Percentiles rank a stretch among this genome's conserved stretches.
phyloP scores from a whole-genome alignment of 2,888 invertebrate genomes.

The Stratiomys singularior region DNA sequence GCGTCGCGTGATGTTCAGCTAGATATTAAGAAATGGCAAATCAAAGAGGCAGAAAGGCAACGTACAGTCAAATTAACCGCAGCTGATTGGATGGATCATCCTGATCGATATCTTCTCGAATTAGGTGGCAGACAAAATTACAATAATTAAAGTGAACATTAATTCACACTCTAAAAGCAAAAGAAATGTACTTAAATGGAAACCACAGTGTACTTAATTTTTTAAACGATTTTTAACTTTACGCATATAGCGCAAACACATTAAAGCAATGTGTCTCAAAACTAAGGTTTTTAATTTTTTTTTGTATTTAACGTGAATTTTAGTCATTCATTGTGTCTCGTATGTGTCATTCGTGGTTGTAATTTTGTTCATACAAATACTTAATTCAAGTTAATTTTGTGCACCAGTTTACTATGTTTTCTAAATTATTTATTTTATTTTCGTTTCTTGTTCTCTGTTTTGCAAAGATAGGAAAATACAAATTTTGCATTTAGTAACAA shows the following conservation, averaged over 20 bases:
- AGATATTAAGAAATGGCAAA: constrained; percentile 92
- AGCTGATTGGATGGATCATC: constrained; percentile 95
- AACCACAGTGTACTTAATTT: constrained; percentile 27
- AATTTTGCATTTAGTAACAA: constrained; percentile 1
- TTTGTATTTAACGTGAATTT: background rate
- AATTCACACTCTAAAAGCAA: background rate
- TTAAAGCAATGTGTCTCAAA: background rate
- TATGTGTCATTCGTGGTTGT: constrained; percentile 32
- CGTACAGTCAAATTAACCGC: constrained; percentile 86
- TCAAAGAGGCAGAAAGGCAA: constrained; percentile 87
- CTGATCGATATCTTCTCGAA: constrained; percentile 90
- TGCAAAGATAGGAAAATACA: background rate
- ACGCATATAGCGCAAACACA: background rate
- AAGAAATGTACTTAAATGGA: background rate
- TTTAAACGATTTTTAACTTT: constrained; percentile 12
- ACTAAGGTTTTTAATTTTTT: constrained; percentile 3
- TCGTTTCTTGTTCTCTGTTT: background rate
- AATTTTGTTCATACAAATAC: background rate
- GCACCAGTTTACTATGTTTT: background rate
- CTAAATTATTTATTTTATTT: constrained; percentile 1
- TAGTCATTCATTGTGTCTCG: background rate
- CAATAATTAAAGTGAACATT: constrained; percentile 68
- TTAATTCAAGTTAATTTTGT: constrained; percentile 4
- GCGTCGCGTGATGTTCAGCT: constrained; percentile 82
- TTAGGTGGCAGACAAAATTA: constrained; percentile 86